Conservation (phyloP, 2,888 invertebrate genomes). For the Spisula subtruncata region DNA sequence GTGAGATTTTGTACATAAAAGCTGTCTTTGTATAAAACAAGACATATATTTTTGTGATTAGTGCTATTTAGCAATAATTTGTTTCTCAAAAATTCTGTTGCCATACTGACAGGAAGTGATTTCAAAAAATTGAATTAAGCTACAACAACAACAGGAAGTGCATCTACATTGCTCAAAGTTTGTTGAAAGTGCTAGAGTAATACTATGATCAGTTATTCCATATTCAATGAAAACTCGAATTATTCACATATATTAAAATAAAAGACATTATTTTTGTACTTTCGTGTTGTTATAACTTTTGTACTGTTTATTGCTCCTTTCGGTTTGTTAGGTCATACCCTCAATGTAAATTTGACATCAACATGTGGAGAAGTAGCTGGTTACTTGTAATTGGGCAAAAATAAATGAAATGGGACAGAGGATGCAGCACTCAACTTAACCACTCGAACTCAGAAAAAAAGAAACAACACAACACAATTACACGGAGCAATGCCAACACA, state of each 20-base stretch:
- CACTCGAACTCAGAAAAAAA: no score
- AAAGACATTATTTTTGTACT: background rate
- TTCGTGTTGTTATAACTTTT: background rate
- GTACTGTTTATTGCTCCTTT: no score
- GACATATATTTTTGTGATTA: constrained; percentile 9
- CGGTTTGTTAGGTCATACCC: no score
- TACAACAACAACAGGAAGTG: background rate
- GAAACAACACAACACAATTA: no score
- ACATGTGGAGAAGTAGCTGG: no score
- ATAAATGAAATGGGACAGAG: no score
- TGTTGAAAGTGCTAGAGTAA: background rate
- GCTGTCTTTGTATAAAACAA: background rate
- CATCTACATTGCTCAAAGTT: background rate
- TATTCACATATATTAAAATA: background rate
- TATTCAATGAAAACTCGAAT: background rate
- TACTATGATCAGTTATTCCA: background rate
- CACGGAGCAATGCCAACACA: no score
- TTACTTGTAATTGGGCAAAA: no score
- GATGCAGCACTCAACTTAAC: no score
- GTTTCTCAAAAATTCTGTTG: background rate
- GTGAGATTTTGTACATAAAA: constrained; percentile 44
- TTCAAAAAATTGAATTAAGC: background rate
- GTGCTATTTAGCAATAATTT: background rate
- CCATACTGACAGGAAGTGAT: background rate
- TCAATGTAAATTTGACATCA: no score